phyloP scores from a whole-genome alignment of 2,888 invertebrate genomes.

The Subacronicta megacephala region DNA sequence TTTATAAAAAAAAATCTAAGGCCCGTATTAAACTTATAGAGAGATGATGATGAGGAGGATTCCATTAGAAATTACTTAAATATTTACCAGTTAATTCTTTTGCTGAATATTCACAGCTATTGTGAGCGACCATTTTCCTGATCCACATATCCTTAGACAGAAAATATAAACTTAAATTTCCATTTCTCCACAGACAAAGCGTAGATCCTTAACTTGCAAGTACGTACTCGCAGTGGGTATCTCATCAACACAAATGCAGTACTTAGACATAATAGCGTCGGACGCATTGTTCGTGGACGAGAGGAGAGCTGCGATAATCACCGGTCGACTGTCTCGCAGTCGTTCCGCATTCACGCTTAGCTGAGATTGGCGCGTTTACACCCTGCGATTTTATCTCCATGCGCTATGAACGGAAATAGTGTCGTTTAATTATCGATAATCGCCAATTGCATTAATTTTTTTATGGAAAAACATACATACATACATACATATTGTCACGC shows the following conservation, averaged over 20 bases:
- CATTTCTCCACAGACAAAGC: conserved; percentile 38
- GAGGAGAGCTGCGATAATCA: conserved; percentile 68
- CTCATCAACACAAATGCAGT: conserved; percentile 64
- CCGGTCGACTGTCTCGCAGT: conserved; percentile 60
- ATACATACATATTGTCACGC: too few species aligned
- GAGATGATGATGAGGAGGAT: too few species aligned
- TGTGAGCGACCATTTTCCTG: neutral
- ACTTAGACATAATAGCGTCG: conserved; percentile 66
- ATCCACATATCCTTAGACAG: conserved; percentile 2
- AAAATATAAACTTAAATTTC: conserved; percentile 21
- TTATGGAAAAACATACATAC: too few species aligned
- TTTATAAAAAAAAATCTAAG: too few species aligned
- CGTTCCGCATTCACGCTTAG: conserved; percentile 54
- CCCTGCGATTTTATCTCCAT: conserved; percentile 43
- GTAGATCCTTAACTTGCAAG: conserved; percentile 44
- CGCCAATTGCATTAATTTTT: too few species aligned
- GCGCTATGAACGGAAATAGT: neutral
- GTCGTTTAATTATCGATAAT: neutral
- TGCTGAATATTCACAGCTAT: too few species aligned
- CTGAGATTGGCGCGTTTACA: conserved; percentile 56
- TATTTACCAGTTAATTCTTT: too few species aligned
- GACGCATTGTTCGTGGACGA: conserved; percentile 72
- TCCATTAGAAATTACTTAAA: neutral
- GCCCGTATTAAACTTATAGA: too few species aligned
- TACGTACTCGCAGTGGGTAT: conserved; percentile 49